Conservation (phyloP, 2,888 invertebrate genomes). For the Neria commutata region DNA sequence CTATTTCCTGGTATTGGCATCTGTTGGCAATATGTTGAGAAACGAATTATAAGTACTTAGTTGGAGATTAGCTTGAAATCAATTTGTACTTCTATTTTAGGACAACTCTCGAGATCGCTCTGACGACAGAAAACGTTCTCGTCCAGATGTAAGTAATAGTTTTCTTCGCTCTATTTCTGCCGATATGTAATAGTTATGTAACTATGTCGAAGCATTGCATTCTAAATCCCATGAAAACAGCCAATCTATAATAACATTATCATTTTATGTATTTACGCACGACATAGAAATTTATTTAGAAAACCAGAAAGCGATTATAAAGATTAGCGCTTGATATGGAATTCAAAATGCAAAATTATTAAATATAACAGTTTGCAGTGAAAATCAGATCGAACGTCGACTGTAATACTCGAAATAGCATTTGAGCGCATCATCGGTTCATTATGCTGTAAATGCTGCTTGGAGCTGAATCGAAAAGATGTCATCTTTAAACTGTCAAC, state of each 20-base stretch:
- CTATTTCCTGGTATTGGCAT: too few species aligned
- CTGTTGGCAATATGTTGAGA: too few species aligned
- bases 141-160: conserved; percentile 57
- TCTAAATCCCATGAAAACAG: background rate
- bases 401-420: too few species aligned
- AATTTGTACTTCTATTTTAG: conserved; percentile 31
- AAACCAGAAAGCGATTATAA: conserved; percentile 13
- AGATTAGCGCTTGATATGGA: conserved; percentile 2
- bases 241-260: conserved; percentile 32
- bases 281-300: conserved; percentile 39
- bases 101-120: conserved; percentile 58
- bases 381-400: too few species aligned
- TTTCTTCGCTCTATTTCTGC: conserved; percentile 11
- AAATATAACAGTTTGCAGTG: too few species aligned
- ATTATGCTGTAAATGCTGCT: background rate
- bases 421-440: background rate
- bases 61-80: background rate
- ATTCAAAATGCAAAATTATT: too few species aligned
- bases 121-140: conserved; percentile 58
- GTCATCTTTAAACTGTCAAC: background rate
- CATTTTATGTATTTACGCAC: conserved; percentile 42
- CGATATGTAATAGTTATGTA: conserved; percentile 6
- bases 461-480: background rate
- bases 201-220: background rate
- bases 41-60: background rate